These are phyloP conservation scores for Myopa tessellatipennis DNA, from an alignment of 2,888 invertebrate species.

Conservation along the genomic window DNA sequence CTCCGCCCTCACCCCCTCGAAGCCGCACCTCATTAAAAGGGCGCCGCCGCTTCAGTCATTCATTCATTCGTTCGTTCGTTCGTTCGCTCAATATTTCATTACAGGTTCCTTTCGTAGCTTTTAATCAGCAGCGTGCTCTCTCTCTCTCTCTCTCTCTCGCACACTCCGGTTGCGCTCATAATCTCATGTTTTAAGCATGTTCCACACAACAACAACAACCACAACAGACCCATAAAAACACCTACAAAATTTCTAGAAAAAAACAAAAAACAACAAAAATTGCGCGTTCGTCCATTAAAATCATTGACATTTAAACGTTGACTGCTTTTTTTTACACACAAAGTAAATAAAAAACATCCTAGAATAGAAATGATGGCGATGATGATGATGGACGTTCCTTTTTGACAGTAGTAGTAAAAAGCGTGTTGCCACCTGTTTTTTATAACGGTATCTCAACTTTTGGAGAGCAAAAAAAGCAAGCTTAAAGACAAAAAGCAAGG, in stretches of 20 bases:
- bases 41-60: background rate
- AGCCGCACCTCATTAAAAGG: background rate
- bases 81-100: constrained; percentile 27
- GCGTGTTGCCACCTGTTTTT: background rate
- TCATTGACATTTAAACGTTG: constrained; percentile 61
- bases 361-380: background rate
- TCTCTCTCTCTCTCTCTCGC: background rate
- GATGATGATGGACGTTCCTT: background rate
- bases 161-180: background rate
- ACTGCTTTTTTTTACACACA: constrained; percentile 37
- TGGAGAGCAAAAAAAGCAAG: no score
- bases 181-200: constrained; percentile 10
- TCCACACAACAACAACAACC: constrained; percentile 8
- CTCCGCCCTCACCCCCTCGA: background rate
- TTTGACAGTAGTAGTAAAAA: no score
- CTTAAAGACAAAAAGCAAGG: background rate
- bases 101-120: constrained; percentile 19
- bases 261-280: constrained; percentile 59
- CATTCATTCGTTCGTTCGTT: constrained; percentile 36
- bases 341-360: background rate
- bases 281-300: constrained; percentile 61
- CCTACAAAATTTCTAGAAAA: constrained; percentile 16
- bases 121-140: background rate
- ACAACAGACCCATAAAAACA: constrained; percentile 12
- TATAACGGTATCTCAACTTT: no score